Evolutionary conservation across 37 sponge, comb jelly and placozoan species (phyloP), one percentile per base, ranked within the genome.

Genomic region (Haliclona indistincta): DNA sequence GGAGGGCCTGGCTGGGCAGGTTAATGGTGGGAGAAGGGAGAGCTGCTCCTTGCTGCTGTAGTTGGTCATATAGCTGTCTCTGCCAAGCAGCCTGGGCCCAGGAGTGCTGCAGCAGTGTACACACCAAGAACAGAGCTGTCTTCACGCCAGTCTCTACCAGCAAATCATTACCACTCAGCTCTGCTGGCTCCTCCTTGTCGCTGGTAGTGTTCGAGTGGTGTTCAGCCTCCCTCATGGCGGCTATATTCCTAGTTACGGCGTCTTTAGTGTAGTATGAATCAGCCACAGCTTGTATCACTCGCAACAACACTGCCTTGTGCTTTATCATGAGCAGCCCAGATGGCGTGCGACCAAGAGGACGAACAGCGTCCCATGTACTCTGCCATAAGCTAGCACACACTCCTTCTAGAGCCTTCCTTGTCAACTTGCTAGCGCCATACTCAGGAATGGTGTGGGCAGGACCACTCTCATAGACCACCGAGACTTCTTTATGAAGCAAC

Each of bases 81-180:
- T 91, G 74, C 74, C 79, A 71, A 4, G 61, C 41, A 15, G 71
- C 51, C 66, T 90, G 91, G 2, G 44, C 32, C 95, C 95, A 94
- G 13, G 88, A 47, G 44, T 96, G 97, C 56, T 67, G 85, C 36
- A 96, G 75, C 3, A 96, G 88, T 15, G 93, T 80, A 71, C 92
- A 92, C 40, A 86, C 71, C 43, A 96, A 54, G n/a, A 74, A 68
- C 26, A 94, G 85, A 47, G 90, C 90, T 28, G 90, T 89, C 40
- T 80, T 81, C 4, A 96, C 84, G 6, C 93, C 97, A 26, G 81
- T 70, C 58, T 96, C 97, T 3, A 96, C 43, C 37, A 96, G 75
- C 17, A 89, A 38, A 6, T 62, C 54, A 41, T 89, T 64, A 2
- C 74, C 75, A 0, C 56, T 44, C 25, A 26, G 45, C 28, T 55